phyloP scores from a whole-genome alignment of 2,797 vertebrate species.

The Naso thynnoides region DNA sequence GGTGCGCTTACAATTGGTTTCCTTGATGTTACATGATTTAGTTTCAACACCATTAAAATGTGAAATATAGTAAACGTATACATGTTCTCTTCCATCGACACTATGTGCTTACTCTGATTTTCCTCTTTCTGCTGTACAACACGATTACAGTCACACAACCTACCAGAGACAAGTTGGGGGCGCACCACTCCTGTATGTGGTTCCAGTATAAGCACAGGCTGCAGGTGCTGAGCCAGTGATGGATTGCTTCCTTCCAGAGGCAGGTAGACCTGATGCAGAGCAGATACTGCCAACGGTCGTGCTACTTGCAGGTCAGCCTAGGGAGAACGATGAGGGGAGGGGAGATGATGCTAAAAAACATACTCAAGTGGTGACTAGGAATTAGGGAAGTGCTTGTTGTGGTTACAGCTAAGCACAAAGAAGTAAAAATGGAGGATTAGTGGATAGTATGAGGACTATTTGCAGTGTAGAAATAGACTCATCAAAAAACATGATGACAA shows the following conservation, averaged over 20 bases:
- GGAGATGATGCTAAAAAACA: conserved; percentile 6
- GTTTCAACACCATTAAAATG: background rate
- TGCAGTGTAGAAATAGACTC: background rate
- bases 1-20: background rate
- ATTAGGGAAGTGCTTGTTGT: background rate
- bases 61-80: background rate
- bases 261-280: conserved; percentile 81
- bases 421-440: background rate
- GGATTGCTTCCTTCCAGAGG: conserved; percentile 67
- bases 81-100: background rate
- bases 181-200: conserved; percentile 82
- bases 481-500: background rate
- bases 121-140: conserved; percentile 17
- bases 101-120: background rate
- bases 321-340: background rate
- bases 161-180: conserved; percentile 85
- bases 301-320: conserved; percentile 65
- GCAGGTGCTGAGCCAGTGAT: conserved; percentile 77
- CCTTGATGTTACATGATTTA: background rate
- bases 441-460: background rate
- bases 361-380: background rate
- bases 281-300: conserved; percentile 52
- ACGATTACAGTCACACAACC: conserved; percentile 42
- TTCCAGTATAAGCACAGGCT: conserved; percentile 88
- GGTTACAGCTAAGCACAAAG: background rate